phyloP scores from a whole-genome alignment of 2,113 vertebrate species.

The human region DNA sequence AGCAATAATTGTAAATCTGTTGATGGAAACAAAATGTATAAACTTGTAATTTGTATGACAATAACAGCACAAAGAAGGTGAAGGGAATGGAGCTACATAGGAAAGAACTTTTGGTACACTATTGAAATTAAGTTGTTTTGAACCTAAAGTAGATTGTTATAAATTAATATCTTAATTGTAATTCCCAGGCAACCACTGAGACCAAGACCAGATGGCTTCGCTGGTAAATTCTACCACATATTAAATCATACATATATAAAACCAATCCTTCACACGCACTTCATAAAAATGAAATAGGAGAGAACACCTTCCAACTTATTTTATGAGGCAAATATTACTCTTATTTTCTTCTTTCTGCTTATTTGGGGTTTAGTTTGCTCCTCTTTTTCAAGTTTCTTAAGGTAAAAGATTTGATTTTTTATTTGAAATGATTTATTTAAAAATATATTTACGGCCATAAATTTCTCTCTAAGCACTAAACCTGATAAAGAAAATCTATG shows the following conservation, averaged over 20 bases:
- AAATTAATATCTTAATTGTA: not conserved
- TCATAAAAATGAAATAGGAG: not conserved
- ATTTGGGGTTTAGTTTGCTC: too few relatives aligned
- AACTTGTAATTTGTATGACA: not conserved
- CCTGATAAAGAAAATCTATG: too few relatives aligned
- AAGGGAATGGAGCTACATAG: not conserved
- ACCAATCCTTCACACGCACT: not conserved
- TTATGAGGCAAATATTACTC: too few relatives aligned
- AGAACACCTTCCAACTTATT: not conserved
- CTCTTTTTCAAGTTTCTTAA: too few relatives aligned
- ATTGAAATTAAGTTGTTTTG: not conserved
- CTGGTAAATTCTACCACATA: too few relatives aligned
- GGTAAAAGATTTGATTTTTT: too few relatives aligned
- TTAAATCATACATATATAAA: not conserved
- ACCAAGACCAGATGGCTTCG: not conserved
- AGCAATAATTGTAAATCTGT: not conserved
- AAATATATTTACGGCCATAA: too few relatives aligned
- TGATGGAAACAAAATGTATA: not conserved
- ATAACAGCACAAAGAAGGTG: not conserved
- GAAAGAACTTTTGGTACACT: not conserved
- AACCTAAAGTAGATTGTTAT: not conserved
- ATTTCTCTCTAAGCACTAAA: too few relatives aligned
- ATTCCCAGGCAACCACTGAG: not conserved
- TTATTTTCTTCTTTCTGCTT: too few relatives aligned
- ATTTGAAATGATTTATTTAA: too few relatives aligned